Conservation (phyloP, 2,888 invertebrate species). For the Ennomos fuscantarius region DNA sequence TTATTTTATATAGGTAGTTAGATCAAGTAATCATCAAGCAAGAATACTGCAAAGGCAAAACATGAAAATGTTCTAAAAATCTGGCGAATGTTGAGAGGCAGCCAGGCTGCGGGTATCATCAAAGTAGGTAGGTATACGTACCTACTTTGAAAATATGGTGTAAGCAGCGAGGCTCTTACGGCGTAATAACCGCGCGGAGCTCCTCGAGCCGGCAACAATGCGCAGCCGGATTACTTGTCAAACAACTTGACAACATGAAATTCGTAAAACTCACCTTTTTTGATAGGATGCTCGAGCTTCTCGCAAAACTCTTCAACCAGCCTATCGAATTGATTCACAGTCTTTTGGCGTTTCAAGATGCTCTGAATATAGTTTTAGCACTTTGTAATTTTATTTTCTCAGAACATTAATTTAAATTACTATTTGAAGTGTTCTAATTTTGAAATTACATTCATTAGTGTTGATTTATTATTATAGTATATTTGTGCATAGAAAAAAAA, state of each 20-base stretch:
- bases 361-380: conserved; percentile 36
- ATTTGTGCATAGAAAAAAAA: no score
- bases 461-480: no score
- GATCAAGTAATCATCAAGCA: no score
- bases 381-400: background rate
- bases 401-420: no score
- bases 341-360: conserved; percentile 44
- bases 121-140: conserved; percentile 28
- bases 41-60: conserved; percentile 3
- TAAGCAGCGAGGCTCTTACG: conserved; percentile 50
- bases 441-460: no score
- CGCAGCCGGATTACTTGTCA: conserved; percentile 70
- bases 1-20: no score
- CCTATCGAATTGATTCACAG: conserved; percentile 58
- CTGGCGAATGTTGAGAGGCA: conserved; percentile 35
- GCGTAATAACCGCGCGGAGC: conserved; percentile 63
- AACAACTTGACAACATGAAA: conserved; percentile 71
- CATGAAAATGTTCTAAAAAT: conserved; percentile 34
- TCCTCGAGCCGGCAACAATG: conserved; percentile 58
- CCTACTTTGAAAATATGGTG: conserved; percentile 48
- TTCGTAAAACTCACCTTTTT: conserved; percentile 67
- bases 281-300: conserved; percentile 50
- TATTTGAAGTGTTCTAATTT: no score
- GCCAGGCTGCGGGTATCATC: conserved; percentile 38
- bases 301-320: conserved; percentile 47